Evolutionary conservation across 2,888 invertebrate species (phyloP).

Genomic region (Melikaiella ostensackeni): DNA sequence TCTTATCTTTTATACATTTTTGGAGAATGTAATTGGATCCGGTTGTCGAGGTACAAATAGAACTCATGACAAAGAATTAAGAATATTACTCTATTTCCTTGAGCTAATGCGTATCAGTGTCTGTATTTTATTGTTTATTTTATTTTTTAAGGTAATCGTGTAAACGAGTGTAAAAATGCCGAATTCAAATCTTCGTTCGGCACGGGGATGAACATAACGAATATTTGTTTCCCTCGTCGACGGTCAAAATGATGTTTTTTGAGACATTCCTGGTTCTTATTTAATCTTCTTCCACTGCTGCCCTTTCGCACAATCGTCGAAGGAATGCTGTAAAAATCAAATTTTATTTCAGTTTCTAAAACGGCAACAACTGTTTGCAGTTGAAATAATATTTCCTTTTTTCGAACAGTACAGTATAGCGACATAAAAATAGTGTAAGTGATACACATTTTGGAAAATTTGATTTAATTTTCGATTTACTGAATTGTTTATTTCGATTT

Average conservation of each 20-base stretch:
- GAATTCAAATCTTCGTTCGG: conserved; percentile 5
- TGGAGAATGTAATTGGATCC: not conserved
- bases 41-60: not conserved
- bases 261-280: conserved; percentile 45
- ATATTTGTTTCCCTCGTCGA: conserved; percentile 56
- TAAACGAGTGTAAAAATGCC: conserved; percentile 38
- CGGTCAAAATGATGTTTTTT: conserved; percentile 34
- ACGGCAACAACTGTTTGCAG: not conserved
- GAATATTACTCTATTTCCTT: conserved; percentile 5
- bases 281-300: conserved; percentile 50
- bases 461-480: not conserved
- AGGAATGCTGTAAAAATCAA: conserved; percentile 82
- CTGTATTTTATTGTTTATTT: conserved; percentile 36
- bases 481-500: not conserved
- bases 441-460: not conserved
- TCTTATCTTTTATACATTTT: conserved; percentile 24
- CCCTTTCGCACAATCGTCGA: conserved; percentile 88
- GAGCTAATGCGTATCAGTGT: not conserved
- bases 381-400: conserved; percentile 3
- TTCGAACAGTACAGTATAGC: conserved; percentile 35
- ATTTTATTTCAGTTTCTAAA: conserved; percentile 3
- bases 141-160: conserved; percentile 22
- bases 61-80: conserved; percentile 17
- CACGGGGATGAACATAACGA: conserved; percentile 51
- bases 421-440: conserved; percentile 13